phyloP scores from a whole-genome alignment of 2,888 invertebrate genomes.

The Leucophenga maculata region DNA sequence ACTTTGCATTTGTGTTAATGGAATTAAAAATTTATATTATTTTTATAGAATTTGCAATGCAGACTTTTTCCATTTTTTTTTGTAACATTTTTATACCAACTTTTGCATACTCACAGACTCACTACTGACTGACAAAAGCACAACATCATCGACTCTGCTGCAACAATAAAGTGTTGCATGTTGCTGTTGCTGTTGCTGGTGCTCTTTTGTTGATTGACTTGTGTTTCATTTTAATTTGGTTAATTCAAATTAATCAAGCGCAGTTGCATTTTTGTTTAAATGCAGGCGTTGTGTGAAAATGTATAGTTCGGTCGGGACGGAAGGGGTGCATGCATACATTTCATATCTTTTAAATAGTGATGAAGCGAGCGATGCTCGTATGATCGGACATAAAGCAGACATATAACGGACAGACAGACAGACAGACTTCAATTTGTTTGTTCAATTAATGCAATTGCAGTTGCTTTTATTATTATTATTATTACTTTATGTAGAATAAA shows the following conservation, averaged over 20 bases:
- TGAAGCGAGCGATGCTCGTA: background rate
- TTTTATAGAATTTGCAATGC: constrained; percentile 29
- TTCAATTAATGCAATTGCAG: constrained; percentile 20
- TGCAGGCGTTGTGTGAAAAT: background rate
- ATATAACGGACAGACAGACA: background rate
- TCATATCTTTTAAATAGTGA: no score
- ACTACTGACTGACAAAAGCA: background rate
- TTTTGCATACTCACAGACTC: constrained; percentile 33
- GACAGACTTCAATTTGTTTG: constrained; percentile 18
- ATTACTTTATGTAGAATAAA: no score
- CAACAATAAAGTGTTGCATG: constrained; percentile 4
- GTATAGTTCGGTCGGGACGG: no score
- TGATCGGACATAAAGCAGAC: background rate
- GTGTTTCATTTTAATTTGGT: constrained; percentile 70
- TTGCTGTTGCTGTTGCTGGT: background rate
- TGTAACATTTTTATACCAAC: constrained; percentile 42
- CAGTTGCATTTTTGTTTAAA: constrained; percentile 49
- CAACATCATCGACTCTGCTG: background rate
- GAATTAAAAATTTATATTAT: constrained; percentile 51
- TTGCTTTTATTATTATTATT: constrained; percentile 6
- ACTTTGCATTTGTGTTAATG: constrained; percentile 43
- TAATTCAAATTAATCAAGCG: constrained; percentile 72
- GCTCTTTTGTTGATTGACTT: constrained; percentile 60
- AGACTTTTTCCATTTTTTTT: constrained; percentile 27
- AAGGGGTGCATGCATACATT: no score